Base-by-base conservation (phyloP, 2,888 invertebrate genomes). In the Mesoligia furuncula region DNA sequence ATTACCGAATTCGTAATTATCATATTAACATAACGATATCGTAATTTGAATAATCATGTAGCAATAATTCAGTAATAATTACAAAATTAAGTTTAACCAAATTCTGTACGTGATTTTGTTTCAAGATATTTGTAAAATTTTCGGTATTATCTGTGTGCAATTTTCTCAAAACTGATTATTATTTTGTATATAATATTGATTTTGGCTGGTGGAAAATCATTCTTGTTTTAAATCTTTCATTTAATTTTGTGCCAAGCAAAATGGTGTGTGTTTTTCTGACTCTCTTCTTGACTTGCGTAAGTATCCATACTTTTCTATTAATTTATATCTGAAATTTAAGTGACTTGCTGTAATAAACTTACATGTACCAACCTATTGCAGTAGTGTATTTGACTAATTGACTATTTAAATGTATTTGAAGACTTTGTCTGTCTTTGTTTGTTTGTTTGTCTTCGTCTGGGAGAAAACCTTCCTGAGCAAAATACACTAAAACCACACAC, bases 101-200 rank as follows among this genome's bases (percentile, higher is more conserved):
- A 78, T 76, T 68, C 0, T 27, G 74, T 81, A 87, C 86, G 86
- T 86, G 86, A 62, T 80, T 79, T 71, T 80, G 20, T 78, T 75
- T 36, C 36, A 42, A 59, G 54, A 78, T 48, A 1, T 76, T 45
- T 1, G 17, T 61, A 24, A 45, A 70, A 64, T 76, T 77, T 76
- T 87, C 15, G 73, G 62, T 66, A 74, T 24, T 11, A 15, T 8
- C 2, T 20, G 1, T 11, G 5, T 48, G 82, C 59, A 89, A 82
- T 88, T 81, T 88, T 83, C 70, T 54, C 11, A 85, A 87, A 87
- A 84, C 6, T 87, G 90, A 85, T 88, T 72, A 83, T 24, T 24
- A 48, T 75, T 75, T 61, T 6, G 79, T 88, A 88, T 88, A 88
- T 68, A 88, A 83, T 45, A 31, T 62, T 27, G 24, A 17, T 57